Evolutionary conservation across 92 coral and sea anemone species (phyloP), one percentile per base, ranked within the genome.

Genomic region (Umimayanthus chanpuru): DNA sequence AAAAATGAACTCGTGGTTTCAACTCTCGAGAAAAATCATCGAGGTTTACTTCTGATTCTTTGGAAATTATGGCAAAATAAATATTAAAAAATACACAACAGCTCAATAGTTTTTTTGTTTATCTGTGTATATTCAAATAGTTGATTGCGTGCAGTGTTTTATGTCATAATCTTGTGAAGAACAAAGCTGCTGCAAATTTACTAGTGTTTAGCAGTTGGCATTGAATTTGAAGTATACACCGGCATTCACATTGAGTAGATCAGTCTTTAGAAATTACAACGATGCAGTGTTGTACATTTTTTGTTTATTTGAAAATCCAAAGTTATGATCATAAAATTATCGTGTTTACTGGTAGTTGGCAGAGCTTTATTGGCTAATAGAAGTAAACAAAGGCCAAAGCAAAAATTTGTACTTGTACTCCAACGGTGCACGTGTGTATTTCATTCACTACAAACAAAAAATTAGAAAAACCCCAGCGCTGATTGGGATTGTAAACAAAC

Each of bases 391-490:
- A 75, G 79, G 25, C 50, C 50, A 81, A 81, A 78, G 64, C 66
- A 44, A 32, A 55, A 2, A 47, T 39, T 81, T 65, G 55, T 66
- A 21, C 75, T 81, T 74, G 79, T 74, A 74, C 50, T 11, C 39
- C 77, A 81, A 64, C 74, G 74, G 75, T 81, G 76, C 86, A 81
- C 86, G 86, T 66, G 75, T 81, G 20, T 47, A 67, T 81, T 64
- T 39, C 32, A 64, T 64, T 81, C 41, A 20, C 32, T 29, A 40
- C 23, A 78, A 76, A 78, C 28, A 18, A 12, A n/a, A n/a, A 21
- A 12, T 9, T 25, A 26, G 49, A 66, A 64, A 38, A 41, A n/a
- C 75, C 11, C 75, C 47, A 25, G 32, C 26, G 55, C 75, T 15
- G 41, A 55, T 49, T 78, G n/a, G 14, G 30, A 41, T 74, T 5